phyloP scores from a whole-genome alignment of 2,797 vertebrate species.

The Poeciliopsis paucimaculata region DNA sequence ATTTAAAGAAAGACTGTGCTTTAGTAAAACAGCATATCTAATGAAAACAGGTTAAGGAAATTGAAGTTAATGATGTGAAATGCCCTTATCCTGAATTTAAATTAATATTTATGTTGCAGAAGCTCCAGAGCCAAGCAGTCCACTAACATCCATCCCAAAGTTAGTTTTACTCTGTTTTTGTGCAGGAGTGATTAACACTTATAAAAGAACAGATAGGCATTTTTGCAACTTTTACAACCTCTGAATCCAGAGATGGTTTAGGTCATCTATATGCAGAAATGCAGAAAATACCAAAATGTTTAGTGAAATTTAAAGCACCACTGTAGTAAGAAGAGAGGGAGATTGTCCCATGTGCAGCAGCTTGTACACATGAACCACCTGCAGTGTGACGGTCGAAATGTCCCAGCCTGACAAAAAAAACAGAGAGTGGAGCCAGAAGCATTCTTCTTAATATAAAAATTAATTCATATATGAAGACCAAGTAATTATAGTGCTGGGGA shows the following conservation, averaged over 20 bases:
- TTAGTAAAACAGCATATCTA: neutral
- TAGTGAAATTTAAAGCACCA: conserved; percentile 3
- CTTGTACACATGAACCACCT: conserved; percentile 9
- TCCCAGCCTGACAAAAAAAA: conserved; percentile 29
- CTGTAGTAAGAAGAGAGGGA: conserved; percentile 30
- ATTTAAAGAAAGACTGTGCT: neutral
- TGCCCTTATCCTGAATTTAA: neutral
- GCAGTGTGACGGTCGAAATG: conserved; percentile 2
- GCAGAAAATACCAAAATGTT: neutral
- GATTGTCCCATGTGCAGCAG: conserved; percentile 21
- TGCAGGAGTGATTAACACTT: neutral
- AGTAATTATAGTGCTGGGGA: neutral
- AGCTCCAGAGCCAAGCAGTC: neutral
- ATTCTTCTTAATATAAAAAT: neutral
- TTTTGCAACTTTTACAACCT: neutral
- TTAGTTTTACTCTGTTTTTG: neutral
- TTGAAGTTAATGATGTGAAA: neutral
- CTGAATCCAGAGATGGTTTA: conserved; percentile 1
- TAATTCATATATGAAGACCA: neutral
- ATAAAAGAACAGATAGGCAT: neutral
- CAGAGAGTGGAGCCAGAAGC: conserved; percentile 26
- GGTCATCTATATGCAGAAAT: conserved; percentile 6
- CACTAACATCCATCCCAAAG: neutral
- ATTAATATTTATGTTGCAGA: neutral
- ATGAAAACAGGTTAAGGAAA: neutral